A percentile compares a stretch with the other conserved stretches of the same genome.
These are phyloP conservation scores for Tursiops truncatus DNA, from an alignment of 2,113 vertebrate species.

Conservation along the genomic window DNA sequence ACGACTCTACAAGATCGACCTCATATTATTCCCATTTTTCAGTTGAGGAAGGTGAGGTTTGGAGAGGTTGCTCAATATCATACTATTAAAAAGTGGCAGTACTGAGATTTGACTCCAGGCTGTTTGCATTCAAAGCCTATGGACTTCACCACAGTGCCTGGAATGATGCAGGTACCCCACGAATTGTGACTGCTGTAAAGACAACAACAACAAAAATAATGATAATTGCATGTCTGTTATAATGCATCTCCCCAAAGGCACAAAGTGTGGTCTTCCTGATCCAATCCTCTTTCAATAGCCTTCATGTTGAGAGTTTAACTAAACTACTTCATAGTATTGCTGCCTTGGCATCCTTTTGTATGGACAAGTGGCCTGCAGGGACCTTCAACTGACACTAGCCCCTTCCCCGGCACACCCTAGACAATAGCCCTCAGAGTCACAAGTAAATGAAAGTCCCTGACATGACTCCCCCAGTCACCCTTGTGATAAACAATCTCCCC, in stretches of 20 bases:
- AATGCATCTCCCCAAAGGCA: neutral
- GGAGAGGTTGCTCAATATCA: neutral
- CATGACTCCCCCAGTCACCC: neutral
- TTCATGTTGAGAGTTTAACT: neutral
- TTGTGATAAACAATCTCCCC: neutral
- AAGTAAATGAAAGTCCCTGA: neutral
- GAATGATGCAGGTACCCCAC: neutral
- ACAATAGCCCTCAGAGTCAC: neutral
- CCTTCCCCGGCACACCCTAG: neutral
- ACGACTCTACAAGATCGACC: neutral
- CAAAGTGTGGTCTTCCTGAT: neutral
- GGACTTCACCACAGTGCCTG: neutral
- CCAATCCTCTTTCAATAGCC: neutral
- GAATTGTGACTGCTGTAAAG: neutral
- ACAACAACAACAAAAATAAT: neutral
- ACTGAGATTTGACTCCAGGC: neutral
- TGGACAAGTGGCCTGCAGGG: neutral
- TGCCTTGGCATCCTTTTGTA: neutral
- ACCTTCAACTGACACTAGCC: neutral
- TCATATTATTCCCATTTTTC: neutral
- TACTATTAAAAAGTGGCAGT: neutral
- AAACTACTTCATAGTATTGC: neutral
- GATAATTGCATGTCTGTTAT: neutral
- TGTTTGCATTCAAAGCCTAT: neutral
- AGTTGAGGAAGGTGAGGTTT: neutral